Conservation (phyloP, 2,888 invertebrate genomes). For the Cryptocheilus praepositus region DNA sequence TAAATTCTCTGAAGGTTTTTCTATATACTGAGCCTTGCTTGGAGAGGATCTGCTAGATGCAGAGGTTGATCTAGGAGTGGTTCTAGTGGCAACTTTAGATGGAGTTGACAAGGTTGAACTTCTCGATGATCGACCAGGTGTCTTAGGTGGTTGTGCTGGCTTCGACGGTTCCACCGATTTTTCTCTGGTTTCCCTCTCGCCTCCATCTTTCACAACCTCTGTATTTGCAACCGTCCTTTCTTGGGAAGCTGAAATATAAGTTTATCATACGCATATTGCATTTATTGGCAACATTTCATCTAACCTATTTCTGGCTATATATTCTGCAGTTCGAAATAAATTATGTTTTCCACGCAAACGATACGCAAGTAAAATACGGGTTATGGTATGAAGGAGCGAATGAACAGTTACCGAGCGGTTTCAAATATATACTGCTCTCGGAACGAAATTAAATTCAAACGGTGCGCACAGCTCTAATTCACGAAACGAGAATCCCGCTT, state of each 20-base stretch:
- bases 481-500: no score
- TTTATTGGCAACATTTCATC: no score
- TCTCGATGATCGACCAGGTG: slow-evolving; percentile 64
- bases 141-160: slow-evolving; percentile 55
- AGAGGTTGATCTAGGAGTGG: slow-evolving; percentile 33
- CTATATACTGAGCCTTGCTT: slow-evolving; percentile 43
- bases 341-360: no score
- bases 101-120: slow-evolving; percentile 54
- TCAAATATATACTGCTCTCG: no score
- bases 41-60: slow-evolving; percentile 26
- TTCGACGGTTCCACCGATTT: slow-evolving; percentile 58
- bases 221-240: slow-evolving; percentile 35
- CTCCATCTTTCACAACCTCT: slow-evolving; percentile 49
- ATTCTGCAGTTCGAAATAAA: no score
- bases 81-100: slow-evolving; percentile 42
- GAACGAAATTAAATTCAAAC: no score
- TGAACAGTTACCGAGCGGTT: no score
- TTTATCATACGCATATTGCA: neutral
- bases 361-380: no score
- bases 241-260: slow-evolving; percentile 28
- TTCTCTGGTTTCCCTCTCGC: slow-evolving; percentile 46
- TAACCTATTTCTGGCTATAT: no score
- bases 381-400: no score
- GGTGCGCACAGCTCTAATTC: no score
- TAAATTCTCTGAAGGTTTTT: slow-evolving; percentile 38